A percentile compares a stretch with the other conserved stretches of the same genome.
These are phyloP conservation scores for Labia minor DNA, from an alignment of 2,888 invertebrate genomes.

Conservation along the genomic window DNA sequence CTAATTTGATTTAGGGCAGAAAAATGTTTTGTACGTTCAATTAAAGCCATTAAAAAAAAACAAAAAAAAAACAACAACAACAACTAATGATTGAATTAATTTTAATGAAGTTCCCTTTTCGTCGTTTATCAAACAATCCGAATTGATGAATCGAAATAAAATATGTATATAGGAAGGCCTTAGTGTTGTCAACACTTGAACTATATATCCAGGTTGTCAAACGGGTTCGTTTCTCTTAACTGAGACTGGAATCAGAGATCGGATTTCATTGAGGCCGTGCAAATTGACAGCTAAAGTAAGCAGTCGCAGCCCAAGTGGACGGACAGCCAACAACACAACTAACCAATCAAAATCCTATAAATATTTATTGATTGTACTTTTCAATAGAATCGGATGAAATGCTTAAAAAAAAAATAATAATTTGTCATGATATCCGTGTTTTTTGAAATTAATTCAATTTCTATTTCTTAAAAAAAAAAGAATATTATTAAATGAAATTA, in stretches of 20 bases:
- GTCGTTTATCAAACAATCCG: constrained; percentile 3
- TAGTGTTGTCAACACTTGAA: background rate
- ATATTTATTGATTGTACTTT: background rate
- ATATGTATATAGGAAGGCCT: background rate
- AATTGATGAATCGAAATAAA: background rate
- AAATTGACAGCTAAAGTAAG: background rate
- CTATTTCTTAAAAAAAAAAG: background rate
- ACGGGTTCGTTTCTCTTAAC: background rate
- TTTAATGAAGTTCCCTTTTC: background rate
- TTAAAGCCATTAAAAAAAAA: too few relatives aligned
- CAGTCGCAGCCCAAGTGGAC: background rate
- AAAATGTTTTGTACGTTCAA: too few relatives aligned
- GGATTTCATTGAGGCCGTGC: background rate
- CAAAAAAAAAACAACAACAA: background rate
- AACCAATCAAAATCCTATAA: background rate
- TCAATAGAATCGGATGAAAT: background rate
- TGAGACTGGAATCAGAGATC: background rate
- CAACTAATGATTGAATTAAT: background rate
- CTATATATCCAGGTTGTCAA: constrained; percentile 2
- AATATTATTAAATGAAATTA: background rate
- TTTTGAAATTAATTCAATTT: background rate
- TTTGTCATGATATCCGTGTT: background rate
- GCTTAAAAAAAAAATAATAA: background rate
- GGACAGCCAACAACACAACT: background rate
- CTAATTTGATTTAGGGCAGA: too few relatives aligned